These are phyloP conservation scores for Catamblyrhynchus diadema DNA, from an alignment of 2,797 vertebrate genomes.

Conservation along the genomic window DNA sequence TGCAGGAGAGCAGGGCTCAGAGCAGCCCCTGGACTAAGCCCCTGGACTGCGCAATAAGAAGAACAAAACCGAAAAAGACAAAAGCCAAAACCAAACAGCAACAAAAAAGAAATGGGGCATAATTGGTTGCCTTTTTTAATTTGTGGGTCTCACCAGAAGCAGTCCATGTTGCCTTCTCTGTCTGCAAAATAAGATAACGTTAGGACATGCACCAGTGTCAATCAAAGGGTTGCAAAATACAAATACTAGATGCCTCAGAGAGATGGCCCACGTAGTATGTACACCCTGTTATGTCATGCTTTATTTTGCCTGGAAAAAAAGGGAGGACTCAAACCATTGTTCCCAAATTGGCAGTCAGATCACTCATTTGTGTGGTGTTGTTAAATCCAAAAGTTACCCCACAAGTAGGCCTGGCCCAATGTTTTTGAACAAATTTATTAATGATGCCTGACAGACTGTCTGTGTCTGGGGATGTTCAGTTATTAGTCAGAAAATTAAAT, in stretches of 20 bases:
- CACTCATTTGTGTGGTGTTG: not conserved
- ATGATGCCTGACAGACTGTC: not conserved
- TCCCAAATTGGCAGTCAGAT: not conserved
- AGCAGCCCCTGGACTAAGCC: not conserved
- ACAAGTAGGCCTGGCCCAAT: not conserved
- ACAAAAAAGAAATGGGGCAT: not conserved
- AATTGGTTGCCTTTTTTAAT: not conserved
- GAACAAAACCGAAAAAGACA: not conserved
- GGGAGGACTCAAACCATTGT: not conserved
- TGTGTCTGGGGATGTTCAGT: conserved; percentile 32
- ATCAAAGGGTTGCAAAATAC: not conserved
- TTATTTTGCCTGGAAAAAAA: not conserved
- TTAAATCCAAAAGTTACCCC: not conserved
- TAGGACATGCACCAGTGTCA: not conserved
- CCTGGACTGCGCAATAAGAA: not conserved
- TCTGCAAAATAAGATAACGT: not conserved
- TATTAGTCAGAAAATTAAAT: conserved; percentile 27
- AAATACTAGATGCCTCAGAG: not conserved
- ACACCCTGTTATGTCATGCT: not conserved
- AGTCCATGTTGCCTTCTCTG: not conserved
- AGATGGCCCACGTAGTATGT: not conserved
- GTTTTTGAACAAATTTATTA: conserved; percentile 1
- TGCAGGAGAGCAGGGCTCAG: not conserved
- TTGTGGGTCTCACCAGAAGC: not conserved
- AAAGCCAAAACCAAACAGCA: not conserved